Evolutionary conservation across 2,888 invertebrate species (phyloP), one percentile per base, ranked within the genome.

Genomic region (Rotaria macrura): DNA sequence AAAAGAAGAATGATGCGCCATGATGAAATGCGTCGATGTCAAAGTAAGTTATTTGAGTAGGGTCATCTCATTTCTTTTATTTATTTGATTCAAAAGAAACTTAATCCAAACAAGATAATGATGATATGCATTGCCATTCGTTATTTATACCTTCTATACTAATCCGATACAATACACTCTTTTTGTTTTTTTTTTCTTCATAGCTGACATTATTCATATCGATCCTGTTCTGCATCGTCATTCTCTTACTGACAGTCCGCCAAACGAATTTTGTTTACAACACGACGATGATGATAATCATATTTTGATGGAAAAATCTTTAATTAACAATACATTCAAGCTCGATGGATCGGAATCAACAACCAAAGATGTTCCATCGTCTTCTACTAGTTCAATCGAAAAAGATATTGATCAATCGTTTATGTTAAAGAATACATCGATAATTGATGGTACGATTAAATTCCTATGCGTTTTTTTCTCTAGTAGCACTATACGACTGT

Each of bases 141-240:
- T 34, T 34, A 65, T 65, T 65, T 34, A 34, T 65, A 65, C 34
- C 20, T 65, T 34, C 29, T 34, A 65, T 65, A 34, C 34, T 79
- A 79, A 43, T 43, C 43, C 43, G 43, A 65, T 65, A 65, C 34
- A 20, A 34, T 34, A 65, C 29, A 34, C 2, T 79, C 25, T 43
- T 43, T 9, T 79, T 79, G 14, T 43, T 79, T 25, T n/a, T 40
- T 10, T 20, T 38, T 14, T 25, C 25, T 43, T 12, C 43, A 2
- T 79, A 79, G 79, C 79, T 79, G 79, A 79, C 43, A 79, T 79
- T 79, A 79, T 79, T 79, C n/a, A 25, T 43, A n/a, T 79, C 10
- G 79, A 79, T 79, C 79, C 79, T 23, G 79, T 43, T 43, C 65
- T 65, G 34, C 40, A 79, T 43, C 79, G 34, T n/a, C 43, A 79